Evolutionary conservation across 2,888 invertebrate species (phyloP).

Genomic region (Drosophila gaucha): DNA sequence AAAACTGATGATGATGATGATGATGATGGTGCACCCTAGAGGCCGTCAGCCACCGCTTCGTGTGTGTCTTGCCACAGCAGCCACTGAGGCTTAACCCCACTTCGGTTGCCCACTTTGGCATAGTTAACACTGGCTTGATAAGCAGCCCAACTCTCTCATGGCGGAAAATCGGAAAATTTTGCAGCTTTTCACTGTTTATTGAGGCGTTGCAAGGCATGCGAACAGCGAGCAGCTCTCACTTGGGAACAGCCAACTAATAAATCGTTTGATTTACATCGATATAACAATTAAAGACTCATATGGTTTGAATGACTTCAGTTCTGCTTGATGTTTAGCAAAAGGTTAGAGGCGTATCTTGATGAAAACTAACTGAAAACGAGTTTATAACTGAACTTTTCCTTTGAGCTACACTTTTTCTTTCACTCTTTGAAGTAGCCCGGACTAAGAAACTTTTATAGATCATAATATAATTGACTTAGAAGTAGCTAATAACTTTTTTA

Average conservation of each 20-base stretch:
- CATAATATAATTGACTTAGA: too few relatives aligned
- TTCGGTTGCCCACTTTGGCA: slow-evolving; percentile 4
- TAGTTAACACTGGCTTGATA: slow-evolving; percentile 12
- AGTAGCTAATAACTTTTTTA: too few relatives aligned
- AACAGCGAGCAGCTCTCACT: neutral
- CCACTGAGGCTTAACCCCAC: slow-evolving; percentile 15
- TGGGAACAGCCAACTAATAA: slow-evolving; percentile 5
- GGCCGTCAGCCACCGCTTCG: slow-evolving; percentile 10
- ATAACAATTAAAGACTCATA: neutral
- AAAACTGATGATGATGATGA: slow-evolving; percentile 12
- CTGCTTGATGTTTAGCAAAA: neutral
- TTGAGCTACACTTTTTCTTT: too few relatives aligned
- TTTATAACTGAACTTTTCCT: too few relatives aligned
- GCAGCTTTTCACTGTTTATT: slow-evolving; percentile 6
- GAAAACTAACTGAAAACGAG: too few relatives aligned
- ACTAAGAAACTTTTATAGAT: too few relatives aligned
- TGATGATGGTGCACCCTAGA: slow-evolving; percentile 12
- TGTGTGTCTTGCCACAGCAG: slow-evolving; percentile 45
- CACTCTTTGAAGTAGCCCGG: too few relatives aligned
- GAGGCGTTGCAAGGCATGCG: neutral
- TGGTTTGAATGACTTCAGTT: neutral
- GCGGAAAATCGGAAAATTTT: slow-evolving; percentile 30
- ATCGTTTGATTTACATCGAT: neutral
- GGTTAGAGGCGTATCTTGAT: neutral
- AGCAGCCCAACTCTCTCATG: slow-evolving; percentile 3